Evolutionary conservation across 2,888 invertebrate genomes (phyloP).

Genomic region (Leuctra nigra): DNA sequence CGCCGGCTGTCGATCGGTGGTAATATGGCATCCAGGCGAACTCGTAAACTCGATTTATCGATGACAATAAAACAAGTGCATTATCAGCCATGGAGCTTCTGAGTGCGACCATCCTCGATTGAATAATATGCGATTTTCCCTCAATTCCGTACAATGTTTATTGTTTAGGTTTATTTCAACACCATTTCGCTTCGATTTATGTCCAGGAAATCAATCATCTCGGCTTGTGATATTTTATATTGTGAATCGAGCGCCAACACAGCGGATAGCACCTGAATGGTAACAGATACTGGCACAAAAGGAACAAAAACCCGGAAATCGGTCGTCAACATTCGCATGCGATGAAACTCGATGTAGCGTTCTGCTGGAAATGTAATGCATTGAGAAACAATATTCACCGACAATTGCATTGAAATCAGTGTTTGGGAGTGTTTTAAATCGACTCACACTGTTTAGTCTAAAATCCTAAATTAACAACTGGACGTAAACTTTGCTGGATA

Average conservation of each 20-base stretch:
- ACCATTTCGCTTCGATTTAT: conserved; percentile 15
- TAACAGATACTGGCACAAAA: neutral
- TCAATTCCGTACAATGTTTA: conserved; percentile 3
- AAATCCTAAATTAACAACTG: no score
- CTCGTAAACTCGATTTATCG: conserved; percentile 18
- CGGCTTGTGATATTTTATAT: conserved; percentile 6
- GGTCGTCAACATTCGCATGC: no score
- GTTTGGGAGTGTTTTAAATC: no score
- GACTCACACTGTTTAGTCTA: no score
- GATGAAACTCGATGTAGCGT: no score
- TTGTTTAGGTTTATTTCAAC: conserved; percentile 15
- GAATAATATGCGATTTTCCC: neutral
- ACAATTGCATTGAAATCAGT: no score
- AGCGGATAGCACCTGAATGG: neutral
- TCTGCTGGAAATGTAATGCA: no score
- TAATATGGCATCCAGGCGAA: conserved; percentile 6
- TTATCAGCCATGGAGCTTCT: neutral
- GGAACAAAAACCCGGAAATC: neutral
- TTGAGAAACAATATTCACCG: no score
- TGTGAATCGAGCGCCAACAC: neutral
- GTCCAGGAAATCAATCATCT: conserved; percentile 11
- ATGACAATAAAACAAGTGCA: conserved; percentile 1
- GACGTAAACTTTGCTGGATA: no score
- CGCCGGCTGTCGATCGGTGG: conserved; percentile 2
- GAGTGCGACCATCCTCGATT: neutral